These are phyloP conservation scores for Artemia sinica DNA, from an alignment of 2,888 invertebrate species.

Conservation along the genomic window DNA sequence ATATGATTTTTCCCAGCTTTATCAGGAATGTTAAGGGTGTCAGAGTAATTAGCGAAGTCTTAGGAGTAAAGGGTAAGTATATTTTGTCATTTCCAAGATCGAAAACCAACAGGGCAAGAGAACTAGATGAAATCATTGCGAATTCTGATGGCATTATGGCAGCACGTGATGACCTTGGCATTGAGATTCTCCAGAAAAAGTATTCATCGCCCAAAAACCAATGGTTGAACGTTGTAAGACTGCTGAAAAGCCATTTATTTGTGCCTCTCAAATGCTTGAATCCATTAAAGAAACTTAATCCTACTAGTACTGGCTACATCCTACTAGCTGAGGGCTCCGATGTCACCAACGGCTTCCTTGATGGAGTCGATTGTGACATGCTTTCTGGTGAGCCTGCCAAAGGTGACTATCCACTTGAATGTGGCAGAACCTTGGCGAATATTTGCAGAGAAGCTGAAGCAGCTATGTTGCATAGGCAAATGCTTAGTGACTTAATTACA, in stretches of 20 bases:
- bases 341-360: conserved; percentile 91
- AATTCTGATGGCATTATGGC: conserved; percentile 96
- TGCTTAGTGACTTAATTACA: conserved; percentile 58
- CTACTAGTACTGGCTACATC: too few species aligned
- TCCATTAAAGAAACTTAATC: conserved; percentile 92
- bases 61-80: too few species aligned
- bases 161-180: conserved; percentile 90
- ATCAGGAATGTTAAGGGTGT: conserved; percentile 78
- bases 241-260: conserved; percentile 90
- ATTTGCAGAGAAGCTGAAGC: conserved; percentile 94
- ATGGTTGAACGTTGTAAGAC: conserved; percentile 95
- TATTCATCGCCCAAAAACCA: conserved; percentile 91
- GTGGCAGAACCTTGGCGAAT: conserved; percentile 70
- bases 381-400: conserved; percentile 97
- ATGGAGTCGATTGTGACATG: conserved; percentile 98
- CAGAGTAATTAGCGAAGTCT: conserved; percentile 62
- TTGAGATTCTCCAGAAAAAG: conserved; percentile 94
- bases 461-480: conserved; percentile 78
- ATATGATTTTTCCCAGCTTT: conserved; percentile 96
- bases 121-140: too few species aligned
- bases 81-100: too few species aligned
- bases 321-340: conserved; percentile 91
- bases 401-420: conserved; percentile 82
- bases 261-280: conserved; percentile 96
- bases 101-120: too few species aligned